A percentile compares a stretch with the other conserved stretches of the same genome.
Evolutionary conservation across 2,113 vertebrate species (phyloP).

Genomic region (Cinclus cinclus): DNA sequence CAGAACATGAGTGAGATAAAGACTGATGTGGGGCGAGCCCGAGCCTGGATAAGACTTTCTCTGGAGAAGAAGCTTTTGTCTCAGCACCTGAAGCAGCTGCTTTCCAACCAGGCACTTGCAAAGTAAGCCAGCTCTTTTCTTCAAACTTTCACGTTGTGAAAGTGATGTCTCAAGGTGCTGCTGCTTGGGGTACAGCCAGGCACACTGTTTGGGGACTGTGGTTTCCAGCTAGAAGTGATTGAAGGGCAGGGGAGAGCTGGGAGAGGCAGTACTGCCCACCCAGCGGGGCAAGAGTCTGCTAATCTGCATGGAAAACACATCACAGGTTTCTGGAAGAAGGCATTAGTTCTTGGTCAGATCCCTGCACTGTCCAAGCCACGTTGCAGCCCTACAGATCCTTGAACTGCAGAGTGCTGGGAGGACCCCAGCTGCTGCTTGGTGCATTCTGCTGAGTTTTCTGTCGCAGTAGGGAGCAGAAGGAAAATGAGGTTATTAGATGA

Average conservation of each 20-base stretch:
- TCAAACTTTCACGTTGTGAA: background rate
- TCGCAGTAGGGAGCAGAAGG: background rate
- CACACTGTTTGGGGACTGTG: background rate
- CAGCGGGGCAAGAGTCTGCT: background rate
- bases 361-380: background rate
- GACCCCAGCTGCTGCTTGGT: background rate
- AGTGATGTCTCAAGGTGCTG: background rate
- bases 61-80: constrained; percentile 96
- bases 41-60: constrained; percentile 94
- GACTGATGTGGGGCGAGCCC: constrained; percentile 91
- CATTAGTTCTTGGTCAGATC: background rate
- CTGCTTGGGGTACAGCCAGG: background rate
- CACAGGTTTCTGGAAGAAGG: background rate
- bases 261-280: background rate
- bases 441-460: background rate
- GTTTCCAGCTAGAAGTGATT: background rate
- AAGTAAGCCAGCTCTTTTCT: constrained; percentile 74
- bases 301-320: background rate
- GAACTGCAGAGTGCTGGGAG: background rate
- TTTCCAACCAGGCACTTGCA: constrained; percentile 84
- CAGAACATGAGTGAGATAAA: constrained; percentile 94
- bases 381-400: background rate
- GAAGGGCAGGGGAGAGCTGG: background rate
- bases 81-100: constrained; percentile 93
- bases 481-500: background rate